Evolutionary conservation across 1,140 invertebrate genomes (phyloP).

Genomic region (Lucilia cuprina): DNA sequence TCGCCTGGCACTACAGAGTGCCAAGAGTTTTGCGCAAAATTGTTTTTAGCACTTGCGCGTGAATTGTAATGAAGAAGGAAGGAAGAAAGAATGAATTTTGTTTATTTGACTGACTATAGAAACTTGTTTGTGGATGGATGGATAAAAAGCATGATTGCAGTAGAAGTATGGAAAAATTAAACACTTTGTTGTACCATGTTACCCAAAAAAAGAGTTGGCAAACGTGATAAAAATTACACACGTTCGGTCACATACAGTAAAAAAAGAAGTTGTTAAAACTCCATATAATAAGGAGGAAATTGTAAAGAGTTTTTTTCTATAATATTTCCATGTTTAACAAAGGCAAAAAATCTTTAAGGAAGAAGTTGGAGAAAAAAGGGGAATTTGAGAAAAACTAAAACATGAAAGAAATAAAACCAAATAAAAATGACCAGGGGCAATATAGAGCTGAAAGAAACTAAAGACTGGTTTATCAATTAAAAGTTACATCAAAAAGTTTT

Average conservation of each 20-base stretch:
- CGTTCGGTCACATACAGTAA: neutral
- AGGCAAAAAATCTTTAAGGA: neutral
- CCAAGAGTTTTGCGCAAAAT: slow-evolving; percentile 60
- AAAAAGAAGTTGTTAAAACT: neutral
- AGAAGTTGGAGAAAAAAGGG: neutral
- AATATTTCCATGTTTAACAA: no score
- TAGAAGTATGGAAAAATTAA: neutral
- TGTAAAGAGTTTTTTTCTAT: neutral
- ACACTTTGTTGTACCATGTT: neutral
- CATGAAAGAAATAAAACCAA: no score
- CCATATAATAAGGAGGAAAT: neutral
- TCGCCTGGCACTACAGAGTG: slow-evolving; percentile 58
- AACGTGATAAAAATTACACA: neutral
- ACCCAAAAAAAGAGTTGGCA: neutral
- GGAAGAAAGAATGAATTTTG: neutral
- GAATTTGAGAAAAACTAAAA: no score
- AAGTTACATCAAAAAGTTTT: no score
- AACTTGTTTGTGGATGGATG: neutral
- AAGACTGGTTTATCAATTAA: no score
- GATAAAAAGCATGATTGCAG: neutral
- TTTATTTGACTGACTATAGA: neutral
- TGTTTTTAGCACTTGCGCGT: slow-evolving; percentile 39
- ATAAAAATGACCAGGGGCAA: no score
- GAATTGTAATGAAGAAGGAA: no score
- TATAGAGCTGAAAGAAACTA: no score